Percentiles rank a stretch among this genome's conserved stretches.
phyloP scores from a whole-genome alignment of 2,113 vertebrate genomes.

The Syngnathus scovelli region DNA sequence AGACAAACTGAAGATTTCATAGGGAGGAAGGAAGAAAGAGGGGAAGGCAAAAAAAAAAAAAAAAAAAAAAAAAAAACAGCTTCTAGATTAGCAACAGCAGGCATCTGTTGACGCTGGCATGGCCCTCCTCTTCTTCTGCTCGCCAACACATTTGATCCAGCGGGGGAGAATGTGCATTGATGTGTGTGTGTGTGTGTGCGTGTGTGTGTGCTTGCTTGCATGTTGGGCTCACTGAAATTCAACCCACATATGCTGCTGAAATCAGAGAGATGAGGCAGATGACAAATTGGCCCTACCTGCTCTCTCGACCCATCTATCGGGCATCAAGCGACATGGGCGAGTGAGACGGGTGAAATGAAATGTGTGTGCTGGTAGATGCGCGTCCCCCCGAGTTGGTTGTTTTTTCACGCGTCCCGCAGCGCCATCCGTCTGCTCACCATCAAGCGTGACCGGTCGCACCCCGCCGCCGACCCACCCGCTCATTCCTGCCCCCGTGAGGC shows the following conservation, averaged over 20 bases:
- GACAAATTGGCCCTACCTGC: conserved; percentile 36
- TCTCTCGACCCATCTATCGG: conserved; percentile 32
- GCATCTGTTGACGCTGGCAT: conserved; percentile 74
- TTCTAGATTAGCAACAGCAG: conserved; percentile 62
- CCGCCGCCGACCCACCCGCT: conserved; percentile 4
- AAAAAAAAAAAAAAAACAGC: conserved; percentile 49
- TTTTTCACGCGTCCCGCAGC: conserved; percentile 40
- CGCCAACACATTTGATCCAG: conserved; percentile 58
- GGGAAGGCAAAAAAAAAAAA: conserved; percentile 46
- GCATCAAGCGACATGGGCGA: background rate
- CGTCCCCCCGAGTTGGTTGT: background rate
- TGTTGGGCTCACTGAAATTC: conserved; percentile 57
- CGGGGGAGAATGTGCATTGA: conserved; percentile 26
- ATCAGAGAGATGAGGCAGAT: conserved; percentile 33
- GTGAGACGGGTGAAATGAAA: background rate
- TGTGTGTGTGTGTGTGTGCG: conserved; percentile 17
- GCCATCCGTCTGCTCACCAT: conserved; percentile 51
- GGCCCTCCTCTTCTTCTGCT: conserved; percentile 48
- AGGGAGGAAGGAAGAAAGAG: conserved; percentile 25
- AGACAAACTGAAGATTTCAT: conserved; percentile 57
- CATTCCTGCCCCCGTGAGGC: conserved; percentile 21
- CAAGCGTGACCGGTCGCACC: conserved; percentile 58
- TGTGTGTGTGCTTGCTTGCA: conserved; percentile 12
- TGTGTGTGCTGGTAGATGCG: background rate
- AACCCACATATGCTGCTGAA: conserved; percentile 56